Evolutionary conservation across 2,113 vertebrate species (phyloP), one percentile per base, ranked within the genome.

Genomic region (Macquaria ambigua): DNA sequence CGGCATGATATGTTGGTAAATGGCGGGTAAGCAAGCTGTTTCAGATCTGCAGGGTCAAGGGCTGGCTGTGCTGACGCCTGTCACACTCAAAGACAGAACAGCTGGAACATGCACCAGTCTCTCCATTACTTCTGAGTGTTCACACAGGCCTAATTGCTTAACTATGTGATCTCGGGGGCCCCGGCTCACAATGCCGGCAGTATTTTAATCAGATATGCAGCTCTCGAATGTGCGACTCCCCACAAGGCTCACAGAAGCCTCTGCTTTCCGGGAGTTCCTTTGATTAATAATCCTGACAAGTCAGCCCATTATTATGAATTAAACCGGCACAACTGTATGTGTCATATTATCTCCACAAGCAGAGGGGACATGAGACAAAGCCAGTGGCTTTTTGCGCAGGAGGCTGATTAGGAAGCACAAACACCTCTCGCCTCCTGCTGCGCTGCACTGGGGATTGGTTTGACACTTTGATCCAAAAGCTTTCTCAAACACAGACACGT

Each of bases 271-370:
- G 84, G 87, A 86, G 74, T 89, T 53, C 59, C 71, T 89, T 89
- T 91, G 89, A 93, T 89, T 90, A 89, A 92, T 90, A 91, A 87
- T 86, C 82, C 90, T 91, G 89, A 94, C 91, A 92, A 89, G 89
- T 74, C 79, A 39, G 84, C 71, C 82, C 76, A 86, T 90, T 90
- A 87, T 87, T 88, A 71, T 90, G 79, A 92, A 92, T 93, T 89
- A 93, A 92, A 86, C 74, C 52, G 41, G 74, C 83, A 78, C 72
- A 61, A 79, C 74, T 67, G 87, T 82, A 78, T 77, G 75, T 86
- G 85, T 79, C 68, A 61, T 23, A 70, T 88, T 92, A 91, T 92
- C 90, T 93, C 25, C n/a, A 39, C 72, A 83, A 72, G 73, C 83
- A 90, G 77, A 74, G 76, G 66, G 58, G 75, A 84, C 73, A 77